These are phyloP conservation scores for Latheticus oryzae DNA, from an alignment of 2,888 invertebrate species.

Conservation along the genomic window DNA sequence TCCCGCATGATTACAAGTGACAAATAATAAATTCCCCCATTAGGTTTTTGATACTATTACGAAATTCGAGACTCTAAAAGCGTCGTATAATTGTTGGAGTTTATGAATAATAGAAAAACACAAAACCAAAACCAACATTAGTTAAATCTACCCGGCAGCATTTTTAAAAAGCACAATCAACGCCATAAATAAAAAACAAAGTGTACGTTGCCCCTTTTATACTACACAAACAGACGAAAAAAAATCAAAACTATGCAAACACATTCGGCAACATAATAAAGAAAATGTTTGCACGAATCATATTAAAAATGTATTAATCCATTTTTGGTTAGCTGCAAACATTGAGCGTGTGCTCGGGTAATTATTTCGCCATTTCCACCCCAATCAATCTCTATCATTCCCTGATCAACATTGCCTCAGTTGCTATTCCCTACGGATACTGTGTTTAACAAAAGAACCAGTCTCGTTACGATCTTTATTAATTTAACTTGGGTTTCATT, in stretches of 20 bases:
- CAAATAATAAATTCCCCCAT: constrained; percentile 4
- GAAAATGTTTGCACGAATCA: constrained; percentile 63
- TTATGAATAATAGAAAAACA: constrained; percentile 22
- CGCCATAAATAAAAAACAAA: constrained; percentile 42
- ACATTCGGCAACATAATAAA: constrained; percentile 58
- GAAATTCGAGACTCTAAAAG: neutral
- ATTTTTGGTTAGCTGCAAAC: constrained; percentile 63
- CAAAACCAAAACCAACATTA: constrained; percentile 27
- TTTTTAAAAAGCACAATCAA: constrained; percentile 51
- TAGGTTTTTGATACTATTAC: constrained; percentile 1
- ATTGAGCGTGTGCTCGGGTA: constrained; percentile 61
- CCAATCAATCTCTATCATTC: constrained; percentile 67
- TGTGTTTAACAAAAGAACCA: constrained; percentile 47
- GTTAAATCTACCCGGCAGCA: constrained; percentile 36
- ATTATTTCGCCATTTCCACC: constrained; percentile 66
- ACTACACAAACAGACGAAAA: constrained; percentile 33
- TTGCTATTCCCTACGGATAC: constrained; percentile 37
- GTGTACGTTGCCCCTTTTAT: constrained; percentile 29
- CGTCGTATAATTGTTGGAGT: constrained; percentile 12
- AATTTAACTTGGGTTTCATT: constrained; percentile 57
- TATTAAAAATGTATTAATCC: constrained; percentile 67
- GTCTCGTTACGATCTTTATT: constrained; percentile 54
- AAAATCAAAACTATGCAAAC: constrained; percentile 60
- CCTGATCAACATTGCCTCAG: constrained; percentile 58
- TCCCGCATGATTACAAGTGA: constrained; percentile 29